These are phyloP conservation scores for Priocnemis perturbator DNA, from an alignment of 2,888 invertebrate genomes.

Conservation along the genomic window DNA sequence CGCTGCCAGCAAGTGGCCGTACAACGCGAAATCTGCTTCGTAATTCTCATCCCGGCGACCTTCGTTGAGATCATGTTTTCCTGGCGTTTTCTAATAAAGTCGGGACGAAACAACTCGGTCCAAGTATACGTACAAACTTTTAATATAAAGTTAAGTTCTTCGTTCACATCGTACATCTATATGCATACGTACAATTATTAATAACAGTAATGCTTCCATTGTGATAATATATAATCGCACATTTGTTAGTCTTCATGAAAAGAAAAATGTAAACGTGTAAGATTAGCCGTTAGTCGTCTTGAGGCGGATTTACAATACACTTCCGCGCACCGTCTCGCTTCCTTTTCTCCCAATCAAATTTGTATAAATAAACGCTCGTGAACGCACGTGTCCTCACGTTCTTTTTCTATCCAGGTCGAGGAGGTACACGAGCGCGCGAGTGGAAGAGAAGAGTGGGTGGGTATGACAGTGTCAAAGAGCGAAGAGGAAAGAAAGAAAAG, in stretches of 20 bases:
- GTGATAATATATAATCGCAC: slow-evolving; percentile 57
- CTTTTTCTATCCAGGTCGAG: not conserved
- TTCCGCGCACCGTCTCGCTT: slow-evolving; percentile 34
- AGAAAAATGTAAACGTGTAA: slow-evolving; percentile 56
- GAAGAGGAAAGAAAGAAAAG: slow-evolving; percentile 29
- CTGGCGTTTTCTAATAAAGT: not conserved
- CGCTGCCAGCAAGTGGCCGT: slow-evolving; percentile 82
- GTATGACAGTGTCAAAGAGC: slow-evolving; percentile 7
- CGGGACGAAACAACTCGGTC: slow-evolving; percentile 13
- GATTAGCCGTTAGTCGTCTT: slow-evolving; percentile 55
- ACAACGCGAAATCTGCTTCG: slow-evolving; percentile 78
- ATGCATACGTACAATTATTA: slow-evolving; percentile 63
- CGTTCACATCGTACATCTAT: slow-evolving; percentile 56
- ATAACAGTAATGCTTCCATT: slow-evolving; percentile 53
- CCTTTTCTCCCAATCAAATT: slow-evolving; percentile 48
- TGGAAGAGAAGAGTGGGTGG: not conserved
- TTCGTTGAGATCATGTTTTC: not conserved
- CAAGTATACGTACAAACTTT: slow-evolving; percentile 48
- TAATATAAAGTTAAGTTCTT: slow-evolving; percentile 62
- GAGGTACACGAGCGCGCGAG: too few relatives aligned
- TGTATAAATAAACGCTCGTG: slow-evolving; percentile 56
- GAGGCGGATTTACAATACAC: slow-evolving; percentile 36
- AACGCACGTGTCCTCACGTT: not conserved
- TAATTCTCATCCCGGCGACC: slow-evolving; percentile 65
- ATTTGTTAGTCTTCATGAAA: slow-evolving; percentile 62